Percentiles rank a stretch among this genome's conserved stretches.
phyloP scores from a whole-genome alignment of 2,797 vertebrate genomes.

The Carapus acus region DNA sequence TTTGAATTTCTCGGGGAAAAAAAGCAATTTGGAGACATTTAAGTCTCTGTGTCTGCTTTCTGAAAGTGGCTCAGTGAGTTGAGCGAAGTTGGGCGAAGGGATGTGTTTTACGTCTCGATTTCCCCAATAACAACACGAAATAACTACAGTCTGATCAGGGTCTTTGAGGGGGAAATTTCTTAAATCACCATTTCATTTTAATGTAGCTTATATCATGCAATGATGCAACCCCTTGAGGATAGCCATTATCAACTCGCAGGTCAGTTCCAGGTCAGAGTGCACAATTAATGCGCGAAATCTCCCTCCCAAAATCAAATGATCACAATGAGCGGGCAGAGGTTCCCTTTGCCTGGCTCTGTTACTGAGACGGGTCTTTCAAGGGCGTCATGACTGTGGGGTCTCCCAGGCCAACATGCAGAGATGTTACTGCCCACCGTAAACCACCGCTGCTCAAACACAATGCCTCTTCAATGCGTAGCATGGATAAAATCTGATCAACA shows the following conservation, averaged over 20 bases:
- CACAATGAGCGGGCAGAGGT: slow-evolving; percentile 57
- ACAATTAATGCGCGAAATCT: slow-evolving; percentile 70
- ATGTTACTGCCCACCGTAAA: slow-evolving; percentile 45
- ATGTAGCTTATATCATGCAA: slow-evolving; percentile 67
- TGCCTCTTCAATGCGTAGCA: slow-evolving; percentile 33
- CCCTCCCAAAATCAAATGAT: slow-evolving; percentile 59
- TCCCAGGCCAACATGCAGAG: slow-evolving; percentile 44
- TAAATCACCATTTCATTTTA: slow-evolving; percentile 72
- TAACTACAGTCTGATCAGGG: slow-evolving; percentile 43
- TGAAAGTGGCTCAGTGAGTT: slow-evolving; percentile 6
- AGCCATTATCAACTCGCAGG: slow-evolving; percentile 70
- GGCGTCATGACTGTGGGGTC: slow-evolving; percentile 41
- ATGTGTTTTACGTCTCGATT: slow-evolving; percentile 43
- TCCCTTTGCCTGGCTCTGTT: slow-evolving; percentile 53
- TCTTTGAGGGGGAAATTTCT: slow-evolving; percentile 62
- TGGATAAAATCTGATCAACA: slow-evolving; percentile 21
- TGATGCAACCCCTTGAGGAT: slow-evolving; percentile 66
- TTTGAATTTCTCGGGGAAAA: neutral
- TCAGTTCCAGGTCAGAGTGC: slow-evolving; percentile 58
- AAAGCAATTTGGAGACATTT: neutral
- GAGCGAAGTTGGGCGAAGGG: slow-evolving; percentile 3
- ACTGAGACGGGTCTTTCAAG: slow-evolving; percentile 56
- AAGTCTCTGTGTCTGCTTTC: slow-evolving; percentile 6
- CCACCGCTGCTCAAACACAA: slow-evolving; percentile 24
- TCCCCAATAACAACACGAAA: slow-evolving; percentile 41